These are phyloP conservation scores for Himalopsyche kuldschensis DNA, from an alignment of 2,888 invertebrate genomes.

Conservation along the genomic window DNA sequence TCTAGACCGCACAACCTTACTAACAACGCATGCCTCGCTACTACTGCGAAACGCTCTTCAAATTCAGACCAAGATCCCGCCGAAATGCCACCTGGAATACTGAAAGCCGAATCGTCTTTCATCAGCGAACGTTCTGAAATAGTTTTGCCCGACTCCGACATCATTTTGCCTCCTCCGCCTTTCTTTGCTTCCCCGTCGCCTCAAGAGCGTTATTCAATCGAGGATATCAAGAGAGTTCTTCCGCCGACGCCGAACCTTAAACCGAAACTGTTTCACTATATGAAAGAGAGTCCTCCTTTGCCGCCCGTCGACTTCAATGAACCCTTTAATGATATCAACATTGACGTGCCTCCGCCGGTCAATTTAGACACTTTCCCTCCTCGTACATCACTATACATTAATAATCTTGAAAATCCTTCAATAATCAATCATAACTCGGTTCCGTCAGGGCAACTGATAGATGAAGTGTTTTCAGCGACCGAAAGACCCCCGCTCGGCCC, in stretches of 20 bases:
- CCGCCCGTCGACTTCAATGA: conserved; percentile 47
- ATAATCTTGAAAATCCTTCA: background rate
- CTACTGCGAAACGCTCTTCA: background rate
- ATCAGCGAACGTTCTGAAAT: conserved; percentile 31
- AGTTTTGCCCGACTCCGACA: conserved; percentile 32
- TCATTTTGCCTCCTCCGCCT: conserved; percentile 35
- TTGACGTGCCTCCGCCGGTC: conserved; percentile 54
- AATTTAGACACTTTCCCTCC: conserved; percentile 54
- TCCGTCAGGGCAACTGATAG: conserved; percentile 1
- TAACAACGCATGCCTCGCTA: conserved; percentile 29
- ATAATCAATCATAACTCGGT: background rate
- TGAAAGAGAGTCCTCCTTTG: conserved; percentile 44
- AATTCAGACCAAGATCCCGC: background rate
- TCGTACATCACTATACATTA: conserved; percentile 36
- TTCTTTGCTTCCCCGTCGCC: conserved; percentile 23
- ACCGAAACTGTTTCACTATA: background rate
- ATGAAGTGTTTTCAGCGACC: conserved; percentile 16
- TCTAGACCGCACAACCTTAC: conserved; percentile 10
- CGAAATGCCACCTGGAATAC: conserved; percentile 11
- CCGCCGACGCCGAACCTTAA: conserved; percentile 50
- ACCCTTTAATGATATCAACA: conserved; percentile 50
- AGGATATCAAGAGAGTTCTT: conserved; percentile 40
- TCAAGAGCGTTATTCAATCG: conserved; percentile 15
- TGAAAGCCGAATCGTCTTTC: conserved; percentile 30
- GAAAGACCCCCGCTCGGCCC: background rate